Evolutionary conservation across 2,888 invertebrate genomes (phyloP).

Genomic region (Ptycholaimellus sp.): DNA sequence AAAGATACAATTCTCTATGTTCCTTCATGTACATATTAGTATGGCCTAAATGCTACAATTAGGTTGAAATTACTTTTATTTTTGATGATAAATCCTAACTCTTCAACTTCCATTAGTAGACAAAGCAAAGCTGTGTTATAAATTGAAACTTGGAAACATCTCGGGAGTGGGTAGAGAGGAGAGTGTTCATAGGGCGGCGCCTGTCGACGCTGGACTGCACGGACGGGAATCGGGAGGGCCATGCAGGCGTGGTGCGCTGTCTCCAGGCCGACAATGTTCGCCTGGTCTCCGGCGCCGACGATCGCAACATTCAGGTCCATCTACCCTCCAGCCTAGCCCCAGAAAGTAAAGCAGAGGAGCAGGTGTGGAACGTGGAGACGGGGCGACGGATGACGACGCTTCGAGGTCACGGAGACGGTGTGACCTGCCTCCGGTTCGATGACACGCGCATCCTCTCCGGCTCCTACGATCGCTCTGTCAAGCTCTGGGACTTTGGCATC

Average conservation of each 20-base stretch:
- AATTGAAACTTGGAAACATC: no score
- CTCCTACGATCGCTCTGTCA: slow-evolving; percentile 34
- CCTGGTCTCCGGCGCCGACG: slow-evolving; percentile 35
- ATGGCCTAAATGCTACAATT: no score
- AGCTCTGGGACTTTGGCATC: slow-evolving; percentile 33
- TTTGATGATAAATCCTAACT: no score
- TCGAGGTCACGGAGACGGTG: slow-evolving; percentile 33
- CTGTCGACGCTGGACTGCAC: slow-evolving; percentile 34
- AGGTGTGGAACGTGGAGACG: slow-evolving; percentile 34
- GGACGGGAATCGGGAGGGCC: slow-evolving; percentile 34
- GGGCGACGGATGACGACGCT: slow-evolving; percentile 29
- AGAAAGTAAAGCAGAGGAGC: no score
- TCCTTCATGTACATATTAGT: no score
- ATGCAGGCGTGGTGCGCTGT: slow-evolving; percentile 33
- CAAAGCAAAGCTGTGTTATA: no score
- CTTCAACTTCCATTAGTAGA: no score
- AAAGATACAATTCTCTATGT: no score
- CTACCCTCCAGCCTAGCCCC: neutral
- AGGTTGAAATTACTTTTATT: neutral
- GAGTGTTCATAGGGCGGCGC: no score
- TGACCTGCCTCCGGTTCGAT: slow-evolving; percentile 35
- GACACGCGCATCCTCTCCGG: slow-evolving; percentile 35
- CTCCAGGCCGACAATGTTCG: slow-evolving; percentile 33
- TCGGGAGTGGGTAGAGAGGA: no score
- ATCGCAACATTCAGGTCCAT: slow-evolving; percentile 33